phyloP scores from a whole-genome alignment of 2,797 vertebrate genomes.

The Taenioides sp. region DNA sequence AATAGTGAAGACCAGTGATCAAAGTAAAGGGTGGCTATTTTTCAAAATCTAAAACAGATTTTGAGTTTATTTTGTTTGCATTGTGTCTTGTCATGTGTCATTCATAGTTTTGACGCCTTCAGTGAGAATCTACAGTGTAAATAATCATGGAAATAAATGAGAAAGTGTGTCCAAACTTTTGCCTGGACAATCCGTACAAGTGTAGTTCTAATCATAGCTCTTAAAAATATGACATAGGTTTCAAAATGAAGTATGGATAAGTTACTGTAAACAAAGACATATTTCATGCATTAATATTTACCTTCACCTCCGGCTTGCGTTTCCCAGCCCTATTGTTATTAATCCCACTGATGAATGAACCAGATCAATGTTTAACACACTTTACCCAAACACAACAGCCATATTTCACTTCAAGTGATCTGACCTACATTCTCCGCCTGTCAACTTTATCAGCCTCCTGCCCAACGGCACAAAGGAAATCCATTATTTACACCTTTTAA shows the following conservation, averaged over 20 bases:
- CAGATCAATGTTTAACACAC: conserved; percentile 3
- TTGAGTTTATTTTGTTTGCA: too few relatives aligned
- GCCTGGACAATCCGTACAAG: too few relatives aligned
- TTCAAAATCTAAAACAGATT: too few relatives aligned
- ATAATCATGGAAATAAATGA: too few relatives aligned
- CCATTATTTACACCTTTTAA: conserved; percentile 56
- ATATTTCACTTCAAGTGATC: conserved; percentile 4
- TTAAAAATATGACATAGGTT: not conserved
- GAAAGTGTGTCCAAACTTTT: too few relatives aligned
- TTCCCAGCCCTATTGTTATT: not conserved
- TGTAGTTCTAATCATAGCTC: not conserved
- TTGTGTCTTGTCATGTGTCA: too few relatives aligned
- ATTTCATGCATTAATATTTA: not conserved
- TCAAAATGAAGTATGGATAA: not conserved
- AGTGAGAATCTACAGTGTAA: too few relatives aligned
- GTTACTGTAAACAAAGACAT: not conserved
- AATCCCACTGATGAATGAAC: conserved; percentile 5
- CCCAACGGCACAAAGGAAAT: conserved; percentile 44
- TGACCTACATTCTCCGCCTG: conserved; percentile 15
- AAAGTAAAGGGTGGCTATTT: too few relatives aligned
- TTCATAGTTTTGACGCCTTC: too few relatives aligned
- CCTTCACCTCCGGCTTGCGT: not conserved
- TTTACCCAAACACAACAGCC: conserved; percentile 6
- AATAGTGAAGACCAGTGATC: too few relatives aligned
- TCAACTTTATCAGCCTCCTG: conserved; percentile 37